Percentiles rank a stretch among this genome's conserved stretches.
Evolutionary conservation across 2,888 invertebrate genomes (phyloP).

Genomic region (Tetragnatha montana): DNA sequence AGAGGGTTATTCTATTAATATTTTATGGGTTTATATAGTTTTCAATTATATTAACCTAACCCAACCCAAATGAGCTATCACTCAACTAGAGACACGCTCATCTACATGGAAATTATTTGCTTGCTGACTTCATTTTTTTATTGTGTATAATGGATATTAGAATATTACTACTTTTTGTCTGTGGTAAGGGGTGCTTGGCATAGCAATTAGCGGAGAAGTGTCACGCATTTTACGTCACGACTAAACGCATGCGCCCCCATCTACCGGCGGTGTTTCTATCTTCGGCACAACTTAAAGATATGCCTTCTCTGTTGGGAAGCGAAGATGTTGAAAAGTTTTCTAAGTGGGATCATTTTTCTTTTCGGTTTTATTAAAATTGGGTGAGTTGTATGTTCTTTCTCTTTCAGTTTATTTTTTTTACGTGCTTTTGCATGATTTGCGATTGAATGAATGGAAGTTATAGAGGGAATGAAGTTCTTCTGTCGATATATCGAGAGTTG

Average conservation of each 20-base stretch:
- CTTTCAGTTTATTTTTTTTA: background rate
- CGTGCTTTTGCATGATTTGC: background rate
- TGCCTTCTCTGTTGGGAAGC: slow-evolving; percentile 40
- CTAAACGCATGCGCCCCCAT: slow-evolving; percentile 31
- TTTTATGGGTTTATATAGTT: too few relatives aligned
- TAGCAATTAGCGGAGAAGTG: slow-evolving; percentile 52
- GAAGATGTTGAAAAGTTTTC: slow-evolving; percentile 65
- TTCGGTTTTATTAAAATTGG: slow-evolving; percentile 19
- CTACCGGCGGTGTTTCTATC: slow-evolving; percentile 49
- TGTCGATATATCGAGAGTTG: too few relatives aligned
- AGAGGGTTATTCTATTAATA: too few relatives aligned
- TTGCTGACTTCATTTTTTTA: slow-evolving; percentile 21
- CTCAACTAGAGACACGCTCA: background rate
- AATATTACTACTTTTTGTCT: slow-evolving; percentile 8
- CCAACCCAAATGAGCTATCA: too few relatives aligned
- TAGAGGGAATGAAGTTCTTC: too few relatives aligned
- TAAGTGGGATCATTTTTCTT: slow-evolving; percentile 50
- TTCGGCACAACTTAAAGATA: slow-evolving; percentile 58
- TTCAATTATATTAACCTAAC: too few relatives aligned
- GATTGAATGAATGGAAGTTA: background rate
- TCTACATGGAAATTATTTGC: slow-evolving; percentile 2
- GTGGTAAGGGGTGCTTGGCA: slow-evolving; percentile 30
- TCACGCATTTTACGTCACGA: slow-evolving; percentile 47
- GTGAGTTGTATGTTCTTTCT: slow-evolving; percentile 15
- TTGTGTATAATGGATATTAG: slow-evolving; percentile 31